These are phyloP conservation scores for Lycia hirtaria DNA, from an alignment of 2,888 invertebrate genomes.

Conservation along the genomic window DNA sequence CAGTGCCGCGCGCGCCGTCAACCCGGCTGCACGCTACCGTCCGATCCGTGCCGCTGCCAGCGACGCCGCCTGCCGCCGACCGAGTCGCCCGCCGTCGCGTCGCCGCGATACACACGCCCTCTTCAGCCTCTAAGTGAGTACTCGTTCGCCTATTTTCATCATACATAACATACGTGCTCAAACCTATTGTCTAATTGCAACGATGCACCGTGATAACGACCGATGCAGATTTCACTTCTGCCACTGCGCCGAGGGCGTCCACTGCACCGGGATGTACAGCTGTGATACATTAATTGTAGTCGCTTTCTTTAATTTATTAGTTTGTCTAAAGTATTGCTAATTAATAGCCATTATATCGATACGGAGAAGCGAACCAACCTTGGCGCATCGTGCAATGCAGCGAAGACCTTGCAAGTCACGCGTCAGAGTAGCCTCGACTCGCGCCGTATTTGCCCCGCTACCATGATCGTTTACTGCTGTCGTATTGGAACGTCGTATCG, in stretches of 20 bases:
- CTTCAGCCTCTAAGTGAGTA: slow-evolving; percentile 60
- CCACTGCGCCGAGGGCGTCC: slow-evolving; percentile 49
- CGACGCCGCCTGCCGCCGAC: slow-evolving; percentile 47
- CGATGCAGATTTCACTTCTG: slow-evolving; percentile 77
- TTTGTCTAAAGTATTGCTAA: slow-evolving; percentile 32
- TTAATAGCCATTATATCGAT: slow-evolving; percentile 60
- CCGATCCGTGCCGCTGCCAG: slow-evolving; percentile 48
- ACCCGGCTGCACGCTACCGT: slow-evolving; percentile 76
- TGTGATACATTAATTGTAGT: neutral
- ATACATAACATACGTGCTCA: slow-evolving; percentile 46
- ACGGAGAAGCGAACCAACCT: slow-evolving; percentile 79
- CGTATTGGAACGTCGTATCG: slow-evolving; percentile 41
- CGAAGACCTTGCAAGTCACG: slow-evolving; percentile 85
- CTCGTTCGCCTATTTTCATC: slow-evolving; percentile 41
- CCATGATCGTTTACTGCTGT: slow-evolving; percentile 59
- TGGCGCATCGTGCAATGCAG: slow-evolving; percentile 86
- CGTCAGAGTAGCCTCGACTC: slow-evolving; percentile 85
- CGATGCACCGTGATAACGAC: slow-evolving; percentile 68
- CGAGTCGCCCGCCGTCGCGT: slow-evolving; percentile 33
- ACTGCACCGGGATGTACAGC: slow-evolving; percentile 6
- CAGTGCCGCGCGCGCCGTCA: slow-evolving; percentile 85
- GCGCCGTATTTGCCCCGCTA: slow-evolving; percentile 76
- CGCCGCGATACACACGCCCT: slow-evolving; percentile 51
- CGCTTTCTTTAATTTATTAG: slow-evolving; percentile 20
- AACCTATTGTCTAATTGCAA: slow-evolving; percentile 66